phyloP scores from a whole-genome alignment of 2,888 invertebrate genomes.

The Heteropelma amictum region DNA sequence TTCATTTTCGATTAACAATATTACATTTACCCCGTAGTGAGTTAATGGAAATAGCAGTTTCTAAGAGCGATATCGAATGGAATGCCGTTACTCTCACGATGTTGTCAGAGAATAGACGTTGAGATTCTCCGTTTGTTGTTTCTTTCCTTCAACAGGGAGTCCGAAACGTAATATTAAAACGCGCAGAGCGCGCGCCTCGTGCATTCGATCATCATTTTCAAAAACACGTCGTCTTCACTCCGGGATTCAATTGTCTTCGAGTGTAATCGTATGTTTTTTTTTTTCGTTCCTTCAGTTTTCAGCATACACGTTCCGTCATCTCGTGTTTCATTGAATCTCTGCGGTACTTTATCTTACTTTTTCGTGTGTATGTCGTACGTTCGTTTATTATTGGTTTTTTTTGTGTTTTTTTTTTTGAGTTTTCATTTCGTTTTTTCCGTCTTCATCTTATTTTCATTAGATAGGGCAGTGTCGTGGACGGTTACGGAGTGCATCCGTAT shows the following conservation, averaged over 20 bases:
- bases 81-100: slow-evolving; percentile 31
- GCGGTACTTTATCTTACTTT: slow-evolving; percentile 16
- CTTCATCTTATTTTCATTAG: slow-evolving; percentile 62
- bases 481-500: slow-evolving; percentile 75
- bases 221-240: slow-evolving; percentile 74
- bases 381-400: slow-evolving; percentile 1
- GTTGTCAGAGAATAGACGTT: slow-evolving; percentile 51
- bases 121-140: neutral
- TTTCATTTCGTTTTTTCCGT: too few relatives aligned
- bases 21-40: slow-evolving; percentile 19
- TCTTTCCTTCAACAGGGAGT: neutral
- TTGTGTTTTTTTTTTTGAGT: slow-evolving; percentile 16
- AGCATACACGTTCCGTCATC: neutral
- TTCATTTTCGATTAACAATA: slow-evolving; percentile 34
- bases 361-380: slow-evolving; percentile 22
- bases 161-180: slow-evolving; percentile 24
- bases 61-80: slow-evolving; percentile 10
- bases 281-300: neutral
- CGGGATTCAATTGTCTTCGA: slow-evolving; percentile 50
- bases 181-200: slow-evolving; percentile 49
- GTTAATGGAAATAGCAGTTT: neutral
- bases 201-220: slow-evolving; percentile 55
- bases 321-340: neutral
- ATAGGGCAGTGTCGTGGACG: slow-evolving; percentile 77
- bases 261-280: slow-evolving; percentile 32